Conservation (phyloP, 2,888 invertebrate species). For the Mythimna ferrago region DNA sequence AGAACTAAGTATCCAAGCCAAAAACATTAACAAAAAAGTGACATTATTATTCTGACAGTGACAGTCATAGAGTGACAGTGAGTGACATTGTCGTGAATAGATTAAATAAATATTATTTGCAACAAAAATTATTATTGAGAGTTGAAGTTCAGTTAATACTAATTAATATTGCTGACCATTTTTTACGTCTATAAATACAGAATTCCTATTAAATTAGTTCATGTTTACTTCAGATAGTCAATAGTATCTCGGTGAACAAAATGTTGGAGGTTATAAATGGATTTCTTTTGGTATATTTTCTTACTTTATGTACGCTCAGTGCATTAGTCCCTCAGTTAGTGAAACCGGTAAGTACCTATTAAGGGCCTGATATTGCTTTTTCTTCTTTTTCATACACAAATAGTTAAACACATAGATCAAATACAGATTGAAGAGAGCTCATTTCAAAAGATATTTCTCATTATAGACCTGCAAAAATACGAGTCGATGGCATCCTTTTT, state of each 20-base stretch:
- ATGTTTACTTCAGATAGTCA: not conserved
- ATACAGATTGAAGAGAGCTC: too few relatives aligned
- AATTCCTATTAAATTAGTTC: not conserved
- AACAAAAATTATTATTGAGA: not conserved
- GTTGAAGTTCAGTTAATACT: not conserved
- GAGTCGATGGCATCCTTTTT: not conserved
- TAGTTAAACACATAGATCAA: too few relatives aligned
- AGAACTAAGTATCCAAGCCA: too few relatives aligned
- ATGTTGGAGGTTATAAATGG: conserved; percentile 88
- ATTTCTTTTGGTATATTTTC: conserved; percentile 84
- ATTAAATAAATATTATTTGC: too few relatives aligned
- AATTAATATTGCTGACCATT: not conserved
- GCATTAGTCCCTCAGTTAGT: conserved; percentile 84
- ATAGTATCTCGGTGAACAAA: conserved; percentile 12
- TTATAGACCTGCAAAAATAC: too few relatives aligned
- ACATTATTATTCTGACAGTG: too few relatives aligned
- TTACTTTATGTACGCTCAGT: conserved; percentile 85
- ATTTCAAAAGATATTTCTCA: too few relatives aligned
- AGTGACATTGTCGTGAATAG: too few relatives aligned
- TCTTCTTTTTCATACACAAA: too few relatives aligned
- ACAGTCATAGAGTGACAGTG: too few relatives aligned
- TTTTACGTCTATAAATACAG: not conserved
- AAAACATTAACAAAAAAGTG: too few relatives aligned
- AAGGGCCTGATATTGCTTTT: not conserved
- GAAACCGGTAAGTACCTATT: conserved; percentile 85